phyloP scores from a whole-genome alignment of 2,113 vertebrate species.

The Steatornis caripensis region DNA sequence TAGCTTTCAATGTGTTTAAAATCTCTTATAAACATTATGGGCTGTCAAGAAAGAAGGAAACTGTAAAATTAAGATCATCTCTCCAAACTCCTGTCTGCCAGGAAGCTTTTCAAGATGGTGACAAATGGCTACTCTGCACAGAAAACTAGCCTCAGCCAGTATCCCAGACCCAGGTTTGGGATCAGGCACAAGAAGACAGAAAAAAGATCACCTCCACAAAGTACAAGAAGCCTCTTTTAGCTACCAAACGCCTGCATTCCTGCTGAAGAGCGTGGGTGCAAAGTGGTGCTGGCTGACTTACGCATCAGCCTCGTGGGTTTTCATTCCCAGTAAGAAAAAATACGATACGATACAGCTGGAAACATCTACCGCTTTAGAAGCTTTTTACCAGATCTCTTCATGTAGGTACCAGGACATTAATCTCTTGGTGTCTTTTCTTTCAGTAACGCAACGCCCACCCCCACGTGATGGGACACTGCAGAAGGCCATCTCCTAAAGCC shows the following conservation, averaged over 20 bases:
- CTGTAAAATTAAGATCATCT: neutral
- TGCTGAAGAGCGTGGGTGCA: rapidly evolving
- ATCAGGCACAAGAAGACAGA: neutral
- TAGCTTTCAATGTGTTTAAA: neutral
- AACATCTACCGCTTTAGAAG: neutral
- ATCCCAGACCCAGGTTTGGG: neutral
- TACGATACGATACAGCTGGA: neutral
- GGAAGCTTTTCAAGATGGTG: neutral
- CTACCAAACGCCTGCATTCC: neutral
- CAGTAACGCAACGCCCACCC: neutral
- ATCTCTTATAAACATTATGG: neutral
- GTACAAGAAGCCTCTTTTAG: neutral
- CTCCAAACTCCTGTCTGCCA: neutral
- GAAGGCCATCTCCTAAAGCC: neutral
- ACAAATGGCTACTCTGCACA: neutral
- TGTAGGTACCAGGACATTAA: neutral
- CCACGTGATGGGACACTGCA: neutral
- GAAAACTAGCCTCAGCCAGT: neutral
- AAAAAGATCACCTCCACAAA: neutral
- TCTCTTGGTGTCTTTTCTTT: neutral
- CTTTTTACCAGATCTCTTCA: neutral
- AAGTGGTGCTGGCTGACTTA: neutral
- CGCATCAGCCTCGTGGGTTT: neutral
- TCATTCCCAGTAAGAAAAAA: neutral
- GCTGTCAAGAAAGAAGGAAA: neutral